These are phyloP conservation scores for Cyanoramphus novaezelandiae DNA, from an alignment of 2,113 vertebrate species.

Conservation along the genomic window DNA sequence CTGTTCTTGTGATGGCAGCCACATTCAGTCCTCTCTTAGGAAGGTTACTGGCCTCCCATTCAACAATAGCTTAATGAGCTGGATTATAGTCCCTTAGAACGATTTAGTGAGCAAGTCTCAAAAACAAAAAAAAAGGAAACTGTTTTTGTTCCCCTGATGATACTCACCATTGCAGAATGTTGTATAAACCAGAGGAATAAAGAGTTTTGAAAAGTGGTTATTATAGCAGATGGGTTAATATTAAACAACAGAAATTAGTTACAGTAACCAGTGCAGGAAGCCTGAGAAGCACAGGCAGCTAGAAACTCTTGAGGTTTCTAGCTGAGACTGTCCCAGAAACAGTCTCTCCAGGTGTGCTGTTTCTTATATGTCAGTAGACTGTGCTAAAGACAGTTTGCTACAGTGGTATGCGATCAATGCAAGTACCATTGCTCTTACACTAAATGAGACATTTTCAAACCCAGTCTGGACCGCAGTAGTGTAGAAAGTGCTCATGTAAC, in stretches of 20 bases:
- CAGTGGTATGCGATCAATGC: not conserved
- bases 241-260: not conserved
- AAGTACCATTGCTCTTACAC: accelerated
- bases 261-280: not conserved
- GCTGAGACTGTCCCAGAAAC: not conserved
- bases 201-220: not conserved
- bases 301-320: accelerated
- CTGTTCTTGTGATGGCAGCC: not conserved
- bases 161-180: not conserved
- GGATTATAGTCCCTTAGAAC: not conserved
- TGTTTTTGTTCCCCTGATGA: not conserved
- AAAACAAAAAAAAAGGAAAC: not conserved
- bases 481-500: accelerated
- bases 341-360: not conserved
- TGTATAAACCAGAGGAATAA: not conserved
- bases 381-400: not conserved
- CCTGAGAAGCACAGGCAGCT: not conserved
- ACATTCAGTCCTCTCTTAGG: not conserved
- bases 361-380: not conserved
- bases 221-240: not conserved
- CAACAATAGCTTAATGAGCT: not conserved
- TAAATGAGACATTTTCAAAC: not conserved
- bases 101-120: not conserved
- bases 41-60: not conserved
- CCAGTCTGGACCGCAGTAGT: not conserved